Evolutionary conservation across 2,888 invertebrate genomes (phyloP), one percentile per base, ranked within the genome.

Genomic region (Habroteleia sp.): DNA sequence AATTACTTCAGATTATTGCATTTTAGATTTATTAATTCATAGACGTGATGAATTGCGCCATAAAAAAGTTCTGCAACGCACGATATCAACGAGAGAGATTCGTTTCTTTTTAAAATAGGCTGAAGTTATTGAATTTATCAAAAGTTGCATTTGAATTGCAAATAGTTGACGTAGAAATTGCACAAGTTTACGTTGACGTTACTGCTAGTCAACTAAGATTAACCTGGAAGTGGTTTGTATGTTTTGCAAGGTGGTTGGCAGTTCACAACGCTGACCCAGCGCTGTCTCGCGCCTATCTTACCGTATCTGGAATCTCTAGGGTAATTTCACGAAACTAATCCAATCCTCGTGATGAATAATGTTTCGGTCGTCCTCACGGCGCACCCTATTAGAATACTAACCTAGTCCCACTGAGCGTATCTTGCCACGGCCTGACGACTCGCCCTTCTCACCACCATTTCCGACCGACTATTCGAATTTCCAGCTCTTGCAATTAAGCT

Each of bases 271-370:
- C 73, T 73, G 77, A 74, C 73, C 76, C 35, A 71, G 75, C 58
- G 54, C 72, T 66, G 71, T 76, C 60, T 74, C 72, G 50, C 60
- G 46, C 56, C 65, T 66, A 66, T 74, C 69, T 76, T 72, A 58
- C 68, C 39, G 37, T 54, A 74, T 56, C 54, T 62, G 54, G 65
- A 68, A 78, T 80, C 79, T 80, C 79, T 44, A 73, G 80, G 72
- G 79, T 81, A 79, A 83, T 83, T 82, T 78, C 76, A 75, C 79
- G 78, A 80, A 80, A 80, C 79, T 81, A 81, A 81, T 81, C 79
- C 78, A 78, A 80, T 81, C 76, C 78, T 69, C 65, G 73, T 75
- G 79, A 80, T 80, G 79, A 80, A 80, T 81, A 82, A 82, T 82
- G 81, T 79, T 78, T 77, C 72, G 79, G 79, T 80, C 77, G 79